These are phyloP conservation scores for Adelges cooleyi DNA, from an alignment of 1,140 invertebrate genomes.

Conservation along the genomic window DNA sequence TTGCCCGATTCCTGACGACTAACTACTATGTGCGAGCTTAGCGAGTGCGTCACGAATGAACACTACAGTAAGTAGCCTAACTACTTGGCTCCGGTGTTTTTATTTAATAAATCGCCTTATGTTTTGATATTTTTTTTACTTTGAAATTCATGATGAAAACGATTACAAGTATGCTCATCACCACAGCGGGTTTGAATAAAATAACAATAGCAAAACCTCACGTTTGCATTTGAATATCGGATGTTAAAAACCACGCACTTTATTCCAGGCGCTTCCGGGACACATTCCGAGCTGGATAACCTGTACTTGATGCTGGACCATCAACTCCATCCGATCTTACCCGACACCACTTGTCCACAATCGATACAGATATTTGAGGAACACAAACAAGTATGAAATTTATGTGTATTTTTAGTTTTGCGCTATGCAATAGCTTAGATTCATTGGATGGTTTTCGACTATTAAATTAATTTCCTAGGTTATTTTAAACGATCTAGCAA, in stretches of 20 bases:
- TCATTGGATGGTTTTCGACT: too few relatives aligned
- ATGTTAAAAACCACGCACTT: neutral
- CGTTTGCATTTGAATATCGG: too few relatives aligned
- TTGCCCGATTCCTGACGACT: slow-evolving; percentile 18
- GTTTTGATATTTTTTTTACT: too few relatives aligned
- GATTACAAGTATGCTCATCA: too few relatives aligned
- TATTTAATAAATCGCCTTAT: too few relatives aligned
- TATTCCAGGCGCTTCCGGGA: neutral
- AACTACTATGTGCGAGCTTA: slow-evolving; percentile 26
- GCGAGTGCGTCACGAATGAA: slow-evolving; percentile 14
- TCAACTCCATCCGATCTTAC: slow-evolving; percentile 64
- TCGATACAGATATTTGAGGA: slow-evolving; percentile 74
- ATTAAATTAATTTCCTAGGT: too few relatives aligned
- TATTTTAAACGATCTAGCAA: too few relatives aligned
- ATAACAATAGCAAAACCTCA: too few relatives aligned
- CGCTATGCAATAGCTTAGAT: too few relatives aligned
- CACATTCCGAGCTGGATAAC: slow-evolving; percentile 26
- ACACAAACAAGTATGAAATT: slow-evolving; percentile 59
- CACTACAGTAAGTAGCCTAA: slow-evolving; percentile 17
- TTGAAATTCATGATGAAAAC: too few relatives aligned
- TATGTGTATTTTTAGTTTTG: too few relatives aligned
- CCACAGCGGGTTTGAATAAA: too few relatives aligned
- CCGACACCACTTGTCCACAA: slow-evolving; percentile 60
- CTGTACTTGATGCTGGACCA: slow-evolving; percentile 47
- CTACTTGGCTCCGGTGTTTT: neutral